phyloP scores from a whole-genome alignment of 1,140 invertebrate species.

The Saccostrea glomerata region DNA sequence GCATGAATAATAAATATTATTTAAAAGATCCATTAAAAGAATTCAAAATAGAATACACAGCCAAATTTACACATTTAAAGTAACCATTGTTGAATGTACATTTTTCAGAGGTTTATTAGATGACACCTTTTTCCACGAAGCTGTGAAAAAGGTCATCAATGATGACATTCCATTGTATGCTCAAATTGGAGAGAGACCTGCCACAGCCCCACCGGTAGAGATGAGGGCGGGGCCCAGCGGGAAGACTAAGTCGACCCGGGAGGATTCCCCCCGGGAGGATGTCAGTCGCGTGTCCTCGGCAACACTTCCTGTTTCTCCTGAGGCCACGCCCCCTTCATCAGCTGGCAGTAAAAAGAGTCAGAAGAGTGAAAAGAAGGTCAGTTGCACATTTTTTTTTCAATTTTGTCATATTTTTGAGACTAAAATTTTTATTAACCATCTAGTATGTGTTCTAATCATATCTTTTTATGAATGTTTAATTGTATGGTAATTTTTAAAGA shows the following conservation, averaged over 20 bases:
- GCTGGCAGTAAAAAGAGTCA: constrained; percentile 45
- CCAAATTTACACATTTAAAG: not conserved
- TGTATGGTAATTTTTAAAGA: too few relatives aligned
- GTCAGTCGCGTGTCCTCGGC: constrained; percentile 40
- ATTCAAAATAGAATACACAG: not conserved
- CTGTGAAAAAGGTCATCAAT: constrained; percentile 71
- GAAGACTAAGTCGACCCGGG: not conserved
- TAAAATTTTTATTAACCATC: too few relatives aligned
- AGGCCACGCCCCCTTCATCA: constrained; percentile 43
- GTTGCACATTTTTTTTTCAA: not conserved
- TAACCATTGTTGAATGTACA: constrained; percentile 12
- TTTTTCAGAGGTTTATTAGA: constrained; percentile 74
- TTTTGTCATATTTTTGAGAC: not conserved
- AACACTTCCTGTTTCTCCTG: constrained; percentile 26
- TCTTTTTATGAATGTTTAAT: too few relatives aligned
- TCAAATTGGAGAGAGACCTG: constrained; percentile 66
- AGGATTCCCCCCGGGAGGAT: constrained; percentile 25
- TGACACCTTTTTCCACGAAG: constrained; percentile 74
- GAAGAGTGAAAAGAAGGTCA: constrained; percentile 40
- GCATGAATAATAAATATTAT: not conserved
- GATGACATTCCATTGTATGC: constrained; percentile 76
- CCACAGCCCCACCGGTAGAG: constrained; percentile 7
- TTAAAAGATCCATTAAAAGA: not conserved
- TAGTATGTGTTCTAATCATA: too few relatives aligned
- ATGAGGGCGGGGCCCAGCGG: constrained; percentile 37